phyloP scores from a whole-genome alignment of 2,888 invertebrate genomes.

The Xylota segnis region DNA sequence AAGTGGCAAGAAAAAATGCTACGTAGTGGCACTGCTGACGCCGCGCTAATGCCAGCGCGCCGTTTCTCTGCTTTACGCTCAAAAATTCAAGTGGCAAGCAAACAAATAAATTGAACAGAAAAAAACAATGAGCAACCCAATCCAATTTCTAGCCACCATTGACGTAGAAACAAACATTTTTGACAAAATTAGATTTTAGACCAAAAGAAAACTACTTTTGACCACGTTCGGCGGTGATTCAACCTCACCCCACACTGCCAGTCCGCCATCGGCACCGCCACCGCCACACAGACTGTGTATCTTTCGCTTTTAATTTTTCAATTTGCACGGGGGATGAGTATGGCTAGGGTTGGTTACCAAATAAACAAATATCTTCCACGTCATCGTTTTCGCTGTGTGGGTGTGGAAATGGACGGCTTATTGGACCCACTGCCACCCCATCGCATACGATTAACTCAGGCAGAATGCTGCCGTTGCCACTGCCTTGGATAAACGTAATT shows the following conservation, averaged over 20 bases:
- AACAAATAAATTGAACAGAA: slow-evolving; percentile 60
- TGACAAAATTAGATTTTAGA: slow-evolving; percentile 69
- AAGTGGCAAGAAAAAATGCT: background rate
- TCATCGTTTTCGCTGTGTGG: slow-evolving; percentile 2
- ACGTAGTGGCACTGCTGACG: slow-evolving; percentile 8
- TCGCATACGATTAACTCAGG: slow-evolving; percentile 44
- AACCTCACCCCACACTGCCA: slow-evolving; percentile 6
- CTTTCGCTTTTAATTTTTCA: slow-evolving; percentile 14
- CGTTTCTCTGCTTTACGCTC: slow-evolving; percentile 14
- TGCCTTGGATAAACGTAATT: slow-evolving; percentile 60
- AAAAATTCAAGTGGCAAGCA: slow-evolving; percentile 61
- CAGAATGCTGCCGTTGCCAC: slow-evolving; percentile 21
- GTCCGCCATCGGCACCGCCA: background rate
- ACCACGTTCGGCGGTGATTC: slow-evolving; percentile 22
- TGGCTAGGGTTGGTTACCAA: background rate
- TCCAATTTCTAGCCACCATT: slow-evolving; percentile 54
- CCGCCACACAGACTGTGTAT: background rate
- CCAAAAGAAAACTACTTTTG: slow-evolving; percentile 18
- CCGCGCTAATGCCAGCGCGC: slow-evolving; percentile 4
- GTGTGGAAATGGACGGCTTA: background rate
- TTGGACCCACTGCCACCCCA: slow-evolving; percentile 10
- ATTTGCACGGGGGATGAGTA: slow-evolving; percentile 7
- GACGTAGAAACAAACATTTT: slow-evolving; percentile 65
- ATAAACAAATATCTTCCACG: slow-evolving; percentile 46
- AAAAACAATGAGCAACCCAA: slow-evolving; percentile 29